These are phyloP conservation scores for Ianthella basta DNA, from an alignment of 37 sponge, comb jelly and placozoan genomes.

Conservation along the genomic window DNA sequence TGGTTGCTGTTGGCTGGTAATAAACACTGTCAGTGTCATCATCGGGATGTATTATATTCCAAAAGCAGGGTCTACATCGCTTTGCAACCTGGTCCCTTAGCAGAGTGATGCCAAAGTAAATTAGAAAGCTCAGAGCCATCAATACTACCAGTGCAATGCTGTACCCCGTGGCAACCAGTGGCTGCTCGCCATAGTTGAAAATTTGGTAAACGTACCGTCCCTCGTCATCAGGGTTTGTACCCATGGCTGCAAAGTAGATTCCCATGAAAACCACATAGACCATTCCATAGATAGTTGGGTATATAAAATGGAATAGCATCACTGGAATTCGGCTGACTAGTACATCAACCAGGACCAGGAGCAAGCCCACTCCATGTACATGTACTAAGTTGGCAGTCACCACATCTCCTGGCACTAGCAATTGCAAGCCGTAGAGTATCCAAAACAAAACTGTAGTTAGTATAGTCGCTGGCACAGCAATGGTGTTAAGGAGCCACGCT, in stretches of 20 bases:
- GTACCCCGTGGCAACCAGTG: slow-evolving; percentile 24
- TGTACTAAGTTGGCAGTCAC: too few species aligned
- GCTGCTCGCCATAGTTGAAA: slow-evolving; percentile 49
- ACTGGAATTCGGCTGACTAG: slow-evolving; percentile 44
- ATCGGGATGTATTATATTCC: too few species aligned
- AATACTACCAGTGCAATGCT: slow-evolving; percentile 26
- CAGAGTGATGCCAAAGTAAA: too few species aligned
- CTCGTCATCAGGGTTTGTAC: slow-evolving; percentile 35
- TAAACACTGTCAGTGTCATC: too few species aligned
- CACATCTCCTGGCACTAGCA: too few species aligned
- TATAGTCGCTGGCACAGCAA: background rate
- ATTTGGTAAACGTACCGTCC: slow-evolving; percentile 38
- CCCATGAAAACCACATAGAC: slow-evolving; percentile 54
- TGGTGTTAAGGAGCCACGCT: slow-evolving; percentile 4
- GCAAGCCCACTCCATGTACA: too few species aligned
- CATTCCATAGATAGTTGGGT: slow-evolving; percentile 17
- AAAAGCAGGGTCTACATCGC: too few species aligned
- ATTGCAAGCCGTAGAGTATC: too few species aligned
- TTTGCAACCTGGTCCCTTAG: too few species aligned
- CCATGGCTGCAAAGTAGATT: slow-evolving; percentile 62
- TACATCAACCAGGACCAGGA: slow-evolving; percentile 56
- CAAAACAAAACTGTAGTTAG: too few species aligned
- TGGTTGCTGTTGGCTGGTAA: too few species aligned
- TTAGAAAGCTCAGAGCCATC: too few species aligned
- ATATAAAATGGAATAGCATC: slow-evolving; percentile 46